Evolutionary conservation across 2,888 invertebrate species (phyloP), one percentile per base, ranked within the genome.

Genomic region (Ormyrus nitidulus): DNA sequence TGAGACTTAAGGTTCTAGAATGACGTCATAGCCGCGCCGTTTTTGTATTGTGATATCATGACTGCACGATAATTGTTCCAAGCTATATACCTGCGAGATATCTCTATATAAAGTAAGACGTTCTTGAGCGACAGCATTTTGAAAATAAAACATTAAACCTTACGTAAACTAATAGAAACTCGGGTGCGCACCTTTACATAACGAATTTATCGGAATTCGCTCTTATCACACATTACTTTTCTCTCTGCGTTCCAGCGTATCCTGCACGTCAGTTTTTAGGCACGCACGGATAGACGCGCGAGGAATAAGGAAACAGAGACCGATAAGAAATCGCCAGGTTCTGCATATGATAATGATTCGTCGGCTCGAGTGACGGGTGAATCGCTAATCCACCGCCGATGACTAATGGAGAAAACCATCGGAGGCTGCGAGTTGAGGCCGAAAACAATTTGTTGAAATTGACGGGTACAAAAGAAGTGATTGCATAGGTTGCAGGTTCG

Each of bases 341-440:
- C 54, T 34, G 48, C n/a, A 13, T 9, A 53, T 59, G 49, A 7
- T 34, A 34, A 44, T 46, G 64, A 65, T 62, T 73, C n/a, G 19
- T 73, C n/a, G 19, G 49, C 48, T 49, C 19, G 19, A 71, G 64
- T 34, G 34, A 34, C 49, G 44, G 8, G 44, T 11, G 53, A 54
- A 62, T 76, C 56, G 54, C 10, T 53, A 5, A 73, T 64, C 44
- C n/a, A 19, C 13, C 46, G 9, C 19, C 53, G 59, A 72, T 77
- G 72, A 77, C 65, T 77, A 72, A 72, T 61, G 59, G 58, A 71
- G 64, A 61, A 71, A 72, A 66, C 48, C 58, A n/a, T 11, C 53
- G 51, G 59, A 61, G 65, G 11, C 65, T 56, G 10, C 6, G 62
- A 10, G 51, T 3, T 4, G 56, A 19, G 19, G 5, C n/a, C 2